Base-by-base conservation (phyloP, 2,888 invertebrate genomes). In the Drosophila crucigera region DNA sequence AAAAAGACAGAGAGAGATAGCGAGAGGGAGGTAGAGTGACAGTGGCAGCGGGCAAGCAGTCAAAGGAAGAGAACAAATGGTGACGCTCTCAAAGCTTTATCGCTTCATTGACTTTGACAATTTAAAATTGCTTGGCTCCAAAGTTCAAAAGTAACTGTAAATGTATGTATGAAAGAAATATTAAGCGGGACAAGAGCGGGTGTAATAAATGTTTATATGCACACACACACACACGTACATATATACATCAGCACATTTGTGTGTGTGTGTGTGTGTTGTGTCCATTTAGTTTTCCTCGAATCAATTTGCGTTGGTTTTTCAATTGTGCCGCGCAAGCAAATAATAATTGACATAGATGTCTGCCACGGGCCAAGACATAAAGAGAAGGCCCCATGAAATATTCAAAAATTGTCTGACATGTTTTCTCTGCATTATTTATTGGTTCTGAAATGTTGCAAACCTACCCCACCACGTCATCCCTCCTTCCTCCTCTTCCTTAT, bases 291-390 rank as follows among this genome's bases (percentile, higher is more conserved):
- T 85, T 84, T 88, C 78, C 72, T 82, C 61, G 73, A 88, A 85
- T 88, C 88, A 88, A 90, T 88, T 88, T 90, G 85, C 85, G 83
- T 87, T 78, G 68, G 69, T 76, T 81, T 79, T 81, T 82, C 85
- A 88, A 84, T 89, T 89, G 85, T 85, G 70, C 73, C 16, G 47
- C 25, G 9, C 83, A 72, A 76, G 83, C 78, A 85, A 85, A 88
- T 85, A 85, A 88, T 86, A 85, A 85, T 85, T 85, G 85, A 89
- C 84, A 85, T 72, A 85, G 78, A 82, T 82, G 83, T 65, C 76
- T 79, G 78, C 76, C 76, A 68, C 63, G 60, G 53, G 65, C 54
- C 43, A 28, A 47, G 25, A 25, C 47, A 16, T 25, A 47, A 47
- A 47, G 30, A 83, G 83, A 80, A 83, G 79, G 83, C 83, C 76